A percentile compares a stretch with the other conserved stretches of the same genome.
Evolutionary conservation across 2,888 invertebrate genomes (phyloP).

Genomic region (Seira ritae): DNA sequence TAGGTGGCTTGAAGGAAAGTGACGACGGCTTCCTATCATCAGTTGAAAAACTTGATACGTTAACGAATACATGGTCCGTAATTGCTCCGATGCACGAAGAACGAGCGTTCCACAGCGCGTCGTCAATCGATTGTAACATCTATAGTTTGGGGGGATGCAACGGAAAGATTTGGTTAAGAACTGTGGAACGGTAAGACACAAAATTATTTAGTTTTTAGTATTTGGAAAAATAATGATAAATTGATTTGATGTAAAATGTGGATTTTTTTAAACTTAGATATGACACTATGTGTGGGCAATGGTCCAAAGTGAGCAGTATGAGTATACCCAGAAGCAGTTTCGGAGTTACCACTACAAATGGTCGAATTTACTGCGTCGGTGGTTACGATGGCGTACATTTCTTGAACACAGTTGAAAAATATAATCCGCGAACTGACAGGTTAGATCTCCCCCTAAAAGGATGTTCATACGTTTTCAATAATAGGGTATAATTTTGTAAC

Average conservation of each 20-base stretch:
- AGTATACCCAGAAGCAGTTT: slow-evolving; percentile 74
- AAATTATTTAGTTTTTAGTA: too few species aligned
- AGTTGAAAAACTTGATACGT: slow-evolving; percentile 74
- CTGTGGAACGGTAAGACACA: slow-evolving; percentile 74
- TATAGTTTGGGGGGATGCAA: slow-evolving; percentile 75
- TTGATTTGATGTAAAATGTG: slow-evolving; percentile 12
- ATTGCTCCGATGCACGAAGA: slow-evolving; percentile 74
- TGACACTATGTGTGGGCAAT: slow-evolving; percentile 74
- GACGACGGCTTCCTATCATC: slow-evolving; percentile 71
- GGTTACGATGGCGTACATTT: slow-evolving; percentile 74
- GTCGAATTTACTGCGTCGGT: slow-evolving; percentile 75
- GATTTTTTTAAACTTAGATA: slow-evolving; percentile 69
- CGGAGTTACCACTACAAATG: slow-evolving; percentile 74
- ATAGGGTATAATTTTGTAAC: too few species aligned
- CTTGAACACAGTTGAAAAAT: slow-evolving; percentile 75
- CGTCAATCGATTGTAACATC: slow-evolving; percentile 74
- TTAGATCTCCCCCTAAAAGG: too few species aligned
- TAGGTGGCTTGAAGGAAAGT: slow-evolving; percentile 71
- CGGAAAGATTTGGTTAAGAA: slow-evolving; percentile 74
- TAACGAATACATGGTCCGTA: slow-evolving; percentile 74
- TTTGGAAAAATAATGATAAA: too few species aligned
- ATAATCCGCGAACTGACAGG: slow-evolving; percentile 75
- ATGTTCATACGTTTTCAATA: too few species aligned
- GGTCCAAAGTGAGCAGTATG: slow-evolving; percentile 74
- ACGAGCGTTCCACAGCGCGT: slow-evolving; percentile 74